Percentiles rank a stretch among this genome's conserved stretches.
Conservation (phyloP, 2,797 vertebrate species). For the Neostethus bicornis region DNA sequence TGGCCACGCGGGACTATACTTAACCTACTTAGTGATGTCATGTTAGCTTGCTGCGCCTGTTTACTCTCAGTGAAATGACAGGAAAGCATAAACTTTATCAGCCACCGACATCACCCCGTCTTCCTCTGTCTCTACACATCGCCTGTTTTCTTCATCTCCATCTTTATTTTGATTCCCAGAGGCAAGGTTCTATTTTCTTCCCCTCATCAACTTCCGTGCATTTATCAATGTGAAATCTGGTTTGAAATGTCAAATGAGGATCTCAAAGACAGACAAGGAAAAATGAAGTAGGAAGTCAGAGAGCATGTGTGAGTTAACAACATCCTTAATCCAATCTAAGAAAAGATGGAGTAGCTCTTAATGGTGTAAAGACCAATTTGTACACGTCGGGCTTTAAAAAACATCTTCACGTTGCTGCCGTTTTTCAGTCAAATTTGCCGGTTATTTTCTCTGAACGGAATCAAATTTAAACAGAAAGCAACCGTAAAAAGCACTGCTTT, state of each 20-base stretch:
- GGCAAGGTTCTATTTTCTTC: conserved; percentile 83
- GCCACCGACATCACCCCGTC: conserved; percentile 89
- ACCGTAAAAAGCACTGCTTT: too few relatives aligned
- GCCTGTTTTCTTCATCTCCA: conserved; percentile 59
- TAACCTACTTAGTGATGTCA: conserved; percentile 99
- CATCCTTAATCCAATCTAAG: conserved; percentile 76
- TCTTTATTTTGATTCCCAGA: conserved; percentile 89
- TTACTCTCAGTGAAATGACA: conserved; percentile 98
- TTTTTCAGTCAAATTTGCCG: background rate
- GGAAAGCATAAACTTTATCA: conserved; percentile 98
- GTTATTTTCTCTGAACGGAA: background rate
- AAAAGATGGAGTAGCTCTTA: conserved; percentile 1
- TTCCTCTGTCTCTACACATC: conserved; percentile 38
- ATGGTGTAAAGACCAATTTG: background rate
- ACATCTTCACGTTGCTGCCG: background rate
- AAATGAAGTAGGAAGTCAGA: background rate
- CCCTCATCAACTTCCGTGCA: conserved; percentile 75
- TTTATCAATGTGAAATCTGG: conserved; percentile 73
- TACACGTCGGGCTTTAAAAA: background rate
- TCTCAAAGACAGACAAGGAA: conserved; percentile 40
- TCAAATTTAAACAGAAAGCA: too few relatives aligned
- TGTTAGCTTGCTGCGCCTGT: conserved; percentile 94
- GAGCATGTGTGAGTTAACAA: conserved; percentile 69
- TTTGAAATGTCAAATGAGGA: conserved; percentile 70
- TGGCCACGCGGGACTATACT: conserved; percentile 96